Evolutionary conservation across 2,888 invertebrate species (phyloP).

Genomic region (Cantharis rustica): DNA sequence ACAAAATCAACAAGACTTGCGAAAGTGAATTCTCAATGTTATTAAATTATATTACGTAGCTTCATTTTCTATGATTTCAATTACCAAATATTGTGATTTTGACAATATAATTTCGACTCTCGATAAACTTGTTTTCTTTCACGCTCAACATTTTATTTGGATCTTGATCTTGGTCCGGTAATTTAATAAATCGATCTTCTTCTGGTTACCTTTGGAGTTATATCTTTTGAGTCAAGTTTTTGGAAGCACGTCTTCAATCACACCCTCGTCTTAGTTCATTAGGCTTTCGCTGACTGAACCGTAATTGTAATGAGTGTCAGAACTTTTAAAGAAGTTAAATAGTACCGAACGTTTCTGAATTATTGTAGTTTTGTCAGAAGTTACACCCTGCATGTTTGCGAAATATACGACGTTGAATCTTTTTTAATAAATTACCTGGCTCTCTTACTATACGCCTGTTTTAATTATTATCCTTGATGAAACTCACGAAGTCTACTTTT

Average conservation of each 20-base stretch:
- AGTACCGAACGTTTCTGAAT: conserved; percentile 1
- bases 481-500: neutral
- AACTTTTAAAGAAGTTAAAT: conserved; percentile 13
- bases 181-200: conserved; percentile 2
- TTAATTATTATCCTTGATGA: neutral
- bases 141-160: neutral
- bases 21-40: neutral
- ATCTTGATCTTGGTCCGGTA: neutral
- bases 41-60: neutral
- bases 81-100: neutral
- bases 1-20: neutral
- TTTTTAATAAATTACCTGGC: conserved; percentile 4
- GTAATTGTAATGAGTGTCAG: conserved; percentile 12
- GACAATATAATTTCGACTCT: neutral
- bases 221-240: neutral
- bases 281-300: conserved; percentile 9
- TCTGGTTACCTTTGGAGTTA: neutral
- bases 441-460: neutral
- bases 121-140: neutral
- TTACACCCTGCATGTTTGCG: neutral
- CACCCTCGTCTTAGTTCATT: conserved; percentile 16
- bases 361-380: conserved; percentile 8
- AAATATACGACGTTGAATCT: conserved; percentile 4
- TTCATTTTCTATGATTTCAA: neutral
- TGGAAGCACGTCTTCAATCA: conserved; percentile 11